Evolutionary conservation across 1,140 invertebrate genomes (phyloP).

Genomic region (Drosophila kepulauana): DNA sequence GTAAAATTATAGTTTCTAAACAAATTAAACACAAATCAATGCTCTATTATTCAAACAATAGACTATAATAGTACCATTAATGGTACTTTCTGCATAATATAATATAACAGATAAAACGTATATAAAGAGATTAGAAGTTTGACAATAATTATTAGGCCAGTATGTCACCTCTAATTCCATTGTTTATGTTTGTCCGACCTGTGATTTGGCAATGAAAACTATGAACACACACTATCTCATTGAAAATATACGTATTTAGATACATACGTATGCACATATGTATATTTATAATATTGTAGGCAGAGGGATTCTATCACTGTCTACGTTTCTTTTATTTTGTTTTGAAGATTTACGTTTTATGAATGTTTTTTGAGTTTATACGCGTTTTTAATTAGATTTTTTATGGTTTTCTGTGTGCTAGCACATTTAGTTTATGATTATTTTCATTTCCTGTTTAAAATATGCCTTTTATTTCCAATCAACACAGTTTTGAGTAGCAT

Average conservation of each 20-base stretch:
- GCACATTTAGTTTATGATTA: slow-evolving; percentile 51
- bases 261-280: slow-evolving; percentile 10
- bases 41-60: too few relatives aligned
- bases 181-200: slow-evolving; percentile 71
- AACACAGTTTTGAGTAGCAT: slow-evolving; percentile 1
- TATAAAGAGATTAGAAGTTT: background rate
- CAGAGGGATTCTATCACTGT: slow-evolving; percentile 26
- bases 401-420: slow-evolving; percentile 38
- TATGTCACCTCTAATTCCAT: slow-evolving; percentile 61
- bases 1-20: too few relatives aligned
- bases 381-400: slow-evolving; percentile 75
- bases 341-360: slow-evolving; percentile 26
- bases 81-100: too few relatives aligned
- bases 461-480: background rate
- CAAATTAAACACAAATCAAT: too few relatives aligned
- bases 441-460: slow-evolving; percentile 54
- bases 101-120: background rate
- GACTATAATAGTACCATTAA: too few relatives aligned
- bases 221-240: slow-evolving; percentile 14
- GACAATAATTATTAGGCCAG: slow-evolving; percentile 28
- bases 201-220: slow-evolving; percentile 67
- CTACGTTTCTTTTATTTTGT: slow-evolving; percentile 47
- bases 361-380: slow-evolving; percentile 47
- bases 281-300: slow-evolving; percentile 26
- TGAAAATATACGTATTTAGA: slow-evolving; percentile 11